Base-by-base conservation (phyloP, 1,140 invertebrate genomes). In the Plutomurus gul region DNA sequence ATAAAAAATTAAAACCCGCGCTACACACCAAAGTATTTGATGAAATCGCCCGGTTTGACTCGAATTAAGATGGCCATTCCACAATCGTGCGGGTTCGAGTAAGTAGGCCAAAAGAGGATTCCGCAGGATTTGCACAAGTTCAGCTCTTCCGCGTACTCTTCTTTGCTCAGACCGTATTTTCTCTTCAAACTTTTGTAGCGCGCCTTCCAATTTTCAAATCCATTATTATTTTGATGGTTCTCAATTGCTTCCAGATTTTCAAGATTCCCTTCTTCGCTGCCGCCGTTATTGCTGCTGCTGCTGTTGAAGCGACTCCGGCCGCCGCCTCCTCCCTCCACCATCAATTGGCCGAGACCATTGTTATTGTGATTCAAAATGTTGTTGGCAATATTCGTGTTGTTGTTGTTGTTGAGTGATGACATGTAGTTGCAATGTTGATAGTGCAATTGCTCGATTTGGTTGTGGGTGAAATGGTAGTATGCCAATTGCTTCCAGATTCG, bases 81-180 rank as follows among this genome's bases (percentile, higher is more conserved):
- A 27, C 76, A 72, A 37, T 96, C 93, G 85, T 95, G 96, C 0
- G 95, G 95, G 86, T 96, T 95, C 0, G 95, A 95, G 51, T 94
- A 89, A 1, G 93, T 94, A 83, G 96, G 92, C 97, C 97, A 99
- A 86, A 98, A 99, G 39, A 99, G 90, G 86, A 95, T 97, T 84
- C 96, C 93, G 87, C 97, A 99, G 86, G 96, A 94, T 79, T 94
- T 91, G 87, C 97, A 99, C 47, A 99, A 88, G 51, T 96, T 95
- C 79, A 99, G 89, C 86, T 95, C 95, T 87, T 99, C 97, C 1
- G 96, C 95, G 87, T 95, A 99, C 81, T 97, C 94, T 88, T 98
- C 96, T 79, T 93, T 91, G 18, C 33, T 76, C 20, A 96, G 88
- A 20, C 96, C 96, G 46, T 78, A 75, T 43, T 81, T 84, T 60